A percentile compares a stretch with the other conserved stretches of the same genome.
Conservation (phyloP, 2,888 invertebrate genomes). For the Diadegma fenestrale region DNA sequence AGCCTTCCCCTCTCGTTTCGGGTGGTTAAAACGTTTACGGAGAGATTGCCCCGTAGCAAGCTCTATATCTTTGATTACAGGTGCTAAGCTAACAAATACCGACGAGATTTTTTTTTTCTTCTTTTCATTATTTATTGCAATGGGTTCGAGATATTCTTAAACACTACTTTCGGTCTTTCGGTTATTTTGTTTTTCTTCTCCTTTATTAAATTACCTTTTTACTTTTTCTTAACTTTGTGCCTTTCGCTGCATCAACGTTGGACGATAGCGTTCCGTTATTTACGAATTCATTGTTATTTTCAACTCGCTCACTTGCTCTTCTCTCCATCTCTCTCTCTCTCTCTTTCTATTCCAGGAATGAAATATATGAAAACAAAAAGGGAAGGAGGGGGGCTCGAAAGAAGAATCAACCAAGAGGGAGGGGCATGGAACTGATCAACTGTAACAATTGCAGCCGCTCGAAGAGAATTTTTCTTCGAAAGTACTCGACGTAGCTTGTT, state of each 20-base stretch:
- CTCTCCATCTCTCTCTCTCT: slow-evolving; percentile 32
- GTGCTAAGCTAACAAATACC: slow-evolving; percentile 72
- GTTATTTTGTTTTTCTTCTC: slow-evolving; percentile 60
- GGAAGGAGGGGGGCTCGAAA: slow-evolving; percentile 39
- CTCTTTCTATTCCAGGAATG: slow-evolving; percentile 30
- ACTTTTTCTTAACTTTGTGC: slow-evolving; percentile 71
- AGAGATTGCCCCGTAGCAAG: slow-evolving; percentile 70
- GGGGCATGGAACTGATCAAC: slow-evolving; percentile 25
- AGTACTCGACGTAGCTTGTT: slow-evolving; percentile 50
- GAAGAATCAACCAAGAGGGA: slow-evolving; percentile 34
- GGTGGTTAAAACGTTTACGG: slow-evolving; percentile 53
- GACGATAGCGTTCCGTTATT: slow-evolving; percentile 65
- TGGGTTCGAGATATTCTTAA: slow-evolving; percentile 71
- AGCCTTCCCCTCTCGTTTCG: slow-evolving; percentile 51
- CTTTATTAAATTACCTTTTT: slow-evolving; percentile 64
- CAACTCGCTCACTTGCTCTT: slow-evolving; percentile 14
- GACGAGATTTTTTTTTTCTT: slow-evolving; percentile 68
- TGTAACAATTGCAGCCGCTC: slow-evolving; percentile 41
- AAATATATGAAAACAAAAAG: slow-evolving; percentile 31
- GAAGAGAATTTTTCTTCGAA: slow-evolving; percentile 41
- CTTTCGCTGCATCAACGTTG: slow-evolving; percentile 58
- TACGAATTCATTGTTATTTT: slow-evolving; percentile 21
- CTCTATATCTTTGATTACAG: slow-evolving; percentile 72
- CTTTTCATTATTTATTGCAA: slow-evolving; percentile 70
- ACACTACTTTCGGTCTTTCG: slow-evolving; percentile 64